Evolutionary conservation across 2,888 invertebrate genomes (phyloP).

Genomic region (Drosophila mettleri): DNA sequence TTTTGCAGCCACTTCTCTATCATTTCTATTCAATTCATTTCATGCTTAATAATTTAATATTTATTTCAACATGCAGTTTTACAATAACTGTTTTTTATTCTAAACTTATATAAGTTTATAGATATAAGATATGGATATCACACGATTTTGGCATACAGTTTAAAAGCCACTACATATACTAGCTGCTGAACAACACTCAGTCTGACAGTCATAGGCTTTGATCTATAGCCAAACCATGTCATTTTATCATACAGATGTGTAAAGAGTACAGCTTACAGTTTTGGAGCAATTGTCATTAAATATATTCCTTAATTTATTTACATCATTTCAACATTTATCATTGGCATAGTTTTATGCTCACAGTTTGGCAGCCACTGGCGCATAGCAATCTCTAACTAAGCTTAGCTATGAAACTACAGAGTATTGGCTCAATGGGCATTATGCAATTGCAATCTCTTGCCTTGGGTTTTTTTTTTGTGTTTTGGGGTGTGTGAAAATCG

Average conservation of each 20-base stretch:
- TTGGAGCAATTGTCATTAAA: background rate
- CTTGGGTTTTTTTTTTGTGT: conserved; percentile 12
- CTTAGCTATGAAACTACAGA: background rate
- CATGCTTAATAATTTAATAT: no score
- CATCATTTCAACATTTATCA: background rate
- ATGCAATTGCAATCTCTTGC: background rate
- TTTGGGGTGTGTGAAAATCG: conserved; percentile 52
- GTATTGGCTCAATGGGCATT: background rate
- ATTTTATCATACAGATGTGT: no score
- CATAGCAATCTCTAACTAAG: background rate
- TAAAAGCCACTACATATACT: background rate
- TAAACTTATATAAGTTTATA: no score
- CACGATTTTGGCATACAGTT: background rate
- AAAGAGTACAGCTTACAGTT: background rate
- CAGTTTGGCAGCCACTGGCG: background rate
- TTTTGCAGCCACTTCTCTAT: no score
- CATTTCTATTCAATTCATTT: no score
- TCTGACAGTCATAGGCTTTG: background rate
- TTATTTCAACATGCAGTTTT: no score
- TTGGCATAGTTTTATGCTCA: background rate
- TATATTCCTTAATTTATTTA: background rate
- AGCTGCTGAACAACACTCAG: background rate
- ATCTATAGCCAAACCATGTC: background rate
- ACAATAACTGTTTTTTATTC: no score
- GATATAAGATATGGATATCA: no score